phyloP scores from a whole-genome alignment of 2,797 vertebrate genomes.

The Pangasius krempfi region DNA sequence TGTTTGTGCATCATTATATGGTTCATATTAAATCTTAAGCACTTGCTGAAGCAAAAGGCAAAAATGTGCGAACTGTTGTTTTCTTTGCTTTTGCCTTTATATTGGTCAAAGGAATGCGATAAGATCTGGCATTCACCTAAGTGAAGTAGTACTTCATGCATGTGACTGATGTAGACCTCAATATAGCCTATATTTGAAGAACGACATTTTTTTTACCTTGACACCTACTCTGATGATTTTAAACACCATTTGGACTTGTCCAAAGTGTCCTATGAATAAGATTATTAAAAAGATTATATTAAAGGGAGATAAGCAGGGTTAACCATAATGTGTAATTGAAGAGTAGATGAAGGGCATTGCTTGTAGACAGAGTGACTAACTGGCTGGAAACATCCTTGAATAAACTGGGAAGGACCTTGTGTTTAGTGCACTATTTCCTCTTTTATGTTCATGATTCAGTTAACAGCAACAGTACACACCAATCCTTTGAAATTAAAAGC shows the following conservation, averaged over 20 bases:
- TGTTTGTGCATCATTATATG: neutral
- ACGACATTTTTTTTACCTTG: neutral
- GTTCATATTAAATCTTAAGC: neutral
- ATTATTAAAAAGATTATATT: neutral
- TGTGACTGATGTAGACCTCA: neutral
- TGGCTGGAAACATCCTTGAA: constrained; percentile 5
- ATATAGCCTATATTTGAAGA: neutral
- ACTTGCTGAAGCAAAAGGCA: neutral
- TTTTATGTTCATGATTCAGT: neutral
- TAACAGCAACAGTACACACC: neutral
- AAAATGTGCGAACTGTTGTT: too few relatives aligned
- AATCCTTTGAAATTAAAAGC: neutral
- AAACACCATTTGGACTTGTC: neutral
- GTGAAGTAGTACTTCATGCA: neutral
- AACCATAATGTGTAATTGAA: neutral
- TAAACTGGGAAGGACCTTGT: constrained; percentile 9
- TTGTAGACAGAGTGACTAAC: neutral
- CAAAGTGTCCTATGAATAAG: neutral
- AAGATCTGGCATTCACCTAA: neutral
- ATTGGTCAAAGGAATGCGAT: neutral
- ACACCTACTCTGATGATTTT: neutral
- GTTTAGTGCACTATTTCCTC: neutral
- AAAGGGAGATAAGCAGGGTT: neutral
- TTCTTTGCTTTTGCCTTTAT: neutral
- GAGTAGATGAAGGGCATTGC: neutral